Conservation (phyloP, 23 tunicate genomes). For the Halocynthia aurantium region DNA sequence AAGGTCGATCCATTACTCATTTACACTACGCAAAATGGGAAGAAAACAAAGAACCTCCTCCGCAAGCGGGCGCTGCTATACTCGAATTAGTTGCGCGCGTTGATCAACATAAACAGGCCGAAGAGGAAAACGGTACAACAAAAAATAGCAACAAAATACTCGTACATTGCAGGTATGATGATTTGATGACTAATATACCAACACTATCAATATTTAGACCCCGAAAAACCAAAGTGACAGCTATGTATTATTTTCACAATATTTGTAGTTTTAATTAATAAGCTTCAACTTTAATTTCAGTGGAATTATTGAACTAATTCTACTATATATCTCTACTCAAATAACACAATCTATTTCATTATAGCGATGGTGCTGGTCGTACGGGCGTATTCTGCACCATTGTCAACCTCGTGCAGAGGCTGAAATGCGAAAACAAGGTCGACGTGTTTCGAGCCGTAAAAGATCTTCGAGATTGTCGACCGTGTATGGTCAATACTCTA, state of each 20-base stretch:
- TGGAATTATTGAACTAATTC: no score
- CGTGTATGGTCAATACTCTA: conserved; percentile 49
- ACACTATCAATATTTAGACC: not conserved
- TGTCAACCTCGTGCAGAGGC: conserved; percentile 40
- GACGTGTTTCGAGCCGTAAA: conserved; percentile 76
- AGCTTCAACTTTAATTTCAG: no score
- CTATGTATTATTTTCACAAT: no score
- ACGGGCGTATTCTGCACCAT: conserved; percentile 67
- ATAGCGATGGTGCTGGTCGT: conserved; percentile 80
- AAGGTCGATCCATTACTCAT: conserved; percentile 21
- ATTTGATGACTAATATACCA: not conserved
- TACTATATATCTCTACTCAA: no score
- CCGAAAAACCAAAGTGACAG: no score
- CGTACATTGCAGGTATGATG: conserved; percentile 86
- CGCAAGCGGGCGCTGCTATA: conserved; percentile 35
- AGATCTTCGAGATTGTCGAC: conserved; percentile 79
- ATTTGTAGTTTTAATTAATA: no score
- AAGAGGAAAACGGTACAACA: conserved; percentile 7
- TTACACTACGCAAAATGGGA: conserved; percentile 45
- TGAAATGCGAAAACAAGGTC: conserved; percentile 40
- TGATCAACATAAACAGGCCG: conserved; percentile 13
- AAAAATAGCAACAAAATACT: conserved; percentile 28
- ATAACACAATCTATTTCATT: not conserved
- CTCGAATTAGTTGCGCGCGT: conserved; percentile 26
- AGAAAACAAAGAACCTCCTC: conserved; percentile 20